Conservation (phyloP, 1,140 invertebrate species). For the Papilio helenus region DNA sequence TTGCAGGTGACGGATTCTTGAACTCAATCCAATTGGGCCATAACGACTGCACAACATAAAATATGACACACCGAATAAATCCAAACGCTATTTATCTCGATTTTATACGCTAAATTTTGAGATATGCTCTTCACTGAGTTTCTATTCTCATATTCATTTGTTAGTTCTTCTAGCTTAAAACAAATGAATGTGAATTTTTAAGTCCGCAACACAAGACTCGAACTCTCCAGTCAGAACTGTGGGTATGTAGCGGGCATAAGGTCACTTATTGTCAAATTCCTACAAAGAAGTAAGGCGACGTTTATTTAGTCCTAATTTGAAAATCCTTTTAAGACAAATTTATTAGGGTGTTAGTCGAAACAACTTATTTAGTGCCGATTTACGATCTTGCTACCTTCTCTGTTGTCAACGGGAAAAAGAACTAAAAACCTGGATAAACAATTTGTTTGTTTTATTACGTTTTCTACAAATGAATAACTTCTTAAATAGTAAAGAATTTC, state of each 20-base stretch:
- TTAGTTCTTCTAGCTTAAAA: no score
- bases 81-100: background rate
- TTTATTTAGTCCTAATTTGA: background rate
- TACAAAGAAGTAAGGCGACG: background rate
- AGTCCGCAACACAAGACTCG: no score
- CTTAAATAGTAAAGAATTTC: no score
- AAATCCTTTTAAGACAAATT: conserved; percentile 7
- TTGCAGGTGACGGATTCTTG: conserved; percentile 37
- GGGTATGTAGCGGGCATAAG: no score
- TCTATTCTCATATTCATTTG: no score
- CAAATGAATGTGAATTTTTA: no score
- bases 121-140: no score
- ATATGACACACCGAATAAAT: background rate
- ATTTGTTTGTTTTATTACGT: no score
- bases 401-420: background rate
- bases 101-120: no score
- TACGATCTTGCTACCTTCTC: background rate
- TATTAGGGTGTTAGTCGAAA: background rate
- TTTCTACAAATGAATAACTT: no score
- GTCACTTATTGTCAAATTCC: background rate
- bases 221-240: no score
- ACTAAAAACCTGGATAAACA: no score
- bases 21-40: conserved; percentile 35
- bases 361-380: background rate
- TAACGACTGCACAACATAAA: conserved; percentile 21